Evolutionary conservation across 2,888 invertebrate genomes (phyloP), one percentile per base, ranked within the genome.

Genomic region (Papilio demoleus): DNA sequence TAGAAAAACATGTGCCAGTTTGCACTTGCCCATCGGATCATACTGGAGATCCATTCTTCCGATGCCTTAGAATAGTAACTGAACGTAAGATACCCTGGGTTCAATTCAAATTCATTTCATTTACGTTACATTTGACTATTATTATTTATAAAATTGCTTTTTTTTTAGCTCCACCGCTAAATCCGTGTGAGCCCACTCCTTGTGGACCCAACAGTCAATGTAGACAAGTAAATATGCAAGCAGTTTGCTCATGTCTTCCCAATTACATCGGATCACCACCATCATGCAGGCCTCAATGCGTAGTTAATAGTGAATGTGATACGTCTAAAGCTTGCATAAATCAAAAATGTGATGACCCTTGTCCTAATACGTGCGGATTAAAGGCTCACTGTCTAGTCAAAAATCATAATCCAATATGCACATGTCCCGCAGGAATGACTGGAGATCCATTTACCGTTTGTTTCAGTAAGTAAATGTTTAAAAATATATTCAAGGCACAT

Each of bases 181-280:
- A 97, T 80, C 97, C 97, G 8, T 97, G 97, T 79, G 94, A 94
- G 71, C 97, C 97, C 65, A 95, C 96, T 27, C 97, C 97, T 0
- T 98, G 97, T 83, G 98, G 97, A 62, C 96, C 97, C 0, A 97
- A 97, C 83, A 97, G 97, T 81, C 96, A 97, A 81, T 97, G 97
- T 73, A 94, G 97, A 78, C 95, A 95, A 77, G 94, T 96, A 8
- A 96, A 97, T 77, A 93, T 93, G 76, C 96, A 96, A 88, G 97
- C 97, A 0, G 97, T 97, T 0, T 98, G 97, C 83, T 96, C 97
- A 0, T 98, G 97, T 79, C 92, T 96, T 73, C 95, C 96, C 1
- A 95, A 95, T 76, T 97, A 96, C 77, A 93, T 95, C 61, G 97
- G 97, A 67, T 94, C 94, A 71, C 97, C 97, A 63, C 97, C 97